Conservation (phyloP, 2,888 invertebrate species). For the Hydraecia micacea region DNA sequence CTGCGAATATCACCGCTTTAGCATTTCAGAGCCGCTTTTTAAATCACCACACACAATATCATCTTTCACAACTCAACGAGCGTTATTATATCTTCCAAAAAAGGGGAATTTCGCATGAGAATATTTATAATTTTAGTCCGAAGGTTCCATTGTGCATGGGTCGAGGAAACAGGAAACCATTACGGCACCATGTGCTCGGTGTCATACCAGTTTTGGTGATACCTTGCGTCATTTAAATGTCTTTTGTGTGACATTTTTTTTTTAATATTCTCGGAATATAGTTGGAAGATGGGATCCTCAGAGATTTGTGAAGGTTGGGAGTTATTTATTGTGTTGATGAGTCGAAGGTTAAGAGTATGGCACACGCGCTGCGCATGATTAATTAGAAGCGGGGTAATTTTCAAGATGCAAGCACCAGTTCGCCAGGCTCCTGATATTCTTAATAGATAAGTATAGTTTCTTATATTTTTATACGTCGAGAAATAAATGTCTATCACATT, state of each 20-base stretch:
- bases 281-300: conserved; percentile 15
- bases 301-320: conserved; percentile 45
- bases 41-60: conserved; percentile 65
- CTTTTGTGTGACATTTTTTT: conserved; percentile 60
- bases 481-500: neutral
- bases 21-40: conserved; percentile 45
- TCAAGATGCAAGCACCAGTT: neutral
- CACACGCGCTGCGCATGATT: conserved; percentile 1
- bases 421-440: neutral
- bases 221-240: conserved; percentile 73
- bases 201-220: conserved; percentile 81
- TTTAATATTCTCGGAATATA: conserved; percentile 55
- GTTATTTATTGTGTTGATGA: conserved; percentile 44
- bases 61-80: conserved; percentile 57
- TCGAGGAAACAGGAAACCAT: conserved; percentile 88
- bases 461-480: neutral
- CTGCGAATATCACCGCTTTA: conserved; percentile 11
- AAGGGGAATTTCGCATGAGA: conserved; percentile 72
- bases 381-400: neutral
- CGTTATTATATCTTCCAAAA: conserved; percentile 76
- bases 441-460: neutral
- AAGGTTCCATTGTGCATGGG: conserved; percentile 80
- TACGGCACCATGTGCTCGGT: conserved; percentile 83
- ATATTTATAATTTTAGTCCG: conserved; percentile 83
- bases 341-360: conserved; percentile 13